Conservation (phyloP, 2,797 vertebrate species). For the Graptemys geographica region DNA sequence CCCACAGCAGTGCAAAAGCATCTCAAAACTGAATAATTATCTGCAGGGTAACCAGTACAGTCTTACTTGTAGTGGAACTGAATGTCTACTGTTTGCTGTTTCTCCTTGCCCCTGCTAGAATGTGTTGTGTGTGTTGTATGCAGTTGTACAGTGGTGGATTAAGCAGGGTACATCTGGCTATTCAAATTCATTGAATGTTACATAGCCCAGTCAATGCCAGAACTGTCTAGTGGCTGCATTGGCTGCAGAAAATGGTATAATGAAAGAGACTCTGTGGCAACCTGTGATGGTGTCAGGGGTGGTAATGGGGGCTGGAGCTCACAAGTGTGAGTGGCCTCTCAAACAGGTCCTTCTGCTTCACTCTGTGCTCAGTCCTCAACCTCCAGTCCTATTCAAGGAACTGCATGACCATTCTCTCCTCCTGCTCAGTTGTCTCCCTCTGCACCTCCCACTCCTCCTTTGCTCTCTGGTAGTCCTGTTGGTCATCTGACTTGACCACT, state of each 20-base stretch:
- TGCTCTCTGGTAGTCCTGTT: neutral
- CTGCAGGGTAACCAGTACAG: neutral
- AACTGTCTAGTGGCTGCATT: neutral
- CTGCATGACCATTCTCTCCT: neutral
- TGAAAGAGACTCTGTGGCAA: neutral
- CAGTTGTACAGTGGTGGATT: neutral
- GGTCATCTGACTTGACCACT: neutral
- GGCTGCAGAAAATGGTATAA: neutral
- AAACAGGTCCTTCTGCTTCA: neutral
- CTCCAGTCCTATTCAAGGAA: neutral
- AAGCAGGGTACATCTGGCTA: neutral
- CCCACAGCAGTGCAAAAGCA: neutral
- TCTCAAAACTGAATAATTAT: neutral
- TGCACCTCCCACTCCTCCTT: neutral
- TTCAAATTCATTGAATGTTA: neutral
- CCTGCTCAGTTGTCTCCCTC: neutral
- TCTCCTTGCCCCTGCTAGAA: neutral
- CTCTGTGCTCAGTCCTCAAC: neutral
- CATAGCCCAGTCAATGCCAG: neutral
- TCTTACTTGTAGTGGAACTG: neutral
- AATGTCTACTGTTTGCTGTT: neutral
- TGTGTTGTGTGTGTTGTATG: neutral
- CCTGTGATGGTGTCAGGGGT: neutral
- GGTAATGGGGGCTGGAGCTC: neutral
- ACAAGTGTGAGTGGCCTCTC: neutral